phyloP scores from a whole-genome alignment of 2,888 invertebrate species.

The Synergus umbraculus region DNA sequence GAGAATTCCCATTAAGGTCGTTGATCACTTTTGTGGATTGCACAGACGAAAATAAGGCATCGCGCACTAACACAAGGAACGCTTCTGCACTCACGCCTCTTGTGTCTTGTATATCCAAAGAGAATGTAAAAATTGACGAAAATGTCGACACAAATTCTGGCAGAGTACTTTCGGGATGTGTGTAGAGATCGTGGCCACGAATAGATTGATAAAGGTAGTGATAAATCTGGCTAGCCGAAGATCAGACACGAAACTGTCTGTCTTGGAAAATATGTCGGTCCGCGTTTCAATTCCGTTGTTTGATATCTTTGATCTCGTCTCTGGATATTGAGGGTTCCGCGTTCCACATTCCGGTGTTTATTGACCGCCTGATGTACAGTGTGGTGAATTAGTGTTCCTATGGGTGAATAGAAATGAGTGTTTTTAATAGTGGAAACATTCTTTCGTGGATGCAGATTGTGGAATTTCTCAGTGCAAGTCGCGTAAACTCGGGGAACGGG shows the following conservation, averaged over 20 bases:
- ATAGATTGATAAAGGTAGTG: neutral
- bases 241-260: neutral
- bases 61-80: constrained; percentile 33
- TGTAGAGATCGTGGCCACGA: neutral
- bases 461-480: neutral
- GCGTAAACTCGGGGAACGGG: neutral
- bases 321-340: constrained; percentile 40
- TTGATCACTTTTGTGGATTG: constrained; percentile 28
- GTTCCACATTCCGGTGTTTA: constrained; percentile 54
- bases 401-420: neutral
- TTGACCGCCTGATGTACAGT: constrained; percentile 48
- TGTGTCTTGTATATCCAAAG: constrained; percentile 16
- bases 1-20: constrained; percentile 24
- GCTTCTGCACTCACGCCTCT: constrained; percentile 32
- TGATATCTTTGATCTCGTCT: constrained; percentile 36
- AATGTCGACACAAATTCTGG: neutral
- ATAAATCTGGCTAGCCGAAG: neutral
- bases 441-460: neutral
- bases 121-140: constrained; percentile 25
- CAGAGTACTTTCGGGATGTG: neutral
- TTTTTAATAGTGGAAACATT: constrained; percentile 1
- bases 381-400: neutral
- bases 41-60: constrained; percentile 40
- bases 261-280: constrained; percentile 24
- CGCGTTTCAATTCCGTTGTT: constrained; percentile 42